Evolutionary conservation across 2,113 vertebrate genomes (phyloP), one percentile per base, ranked within the genome.

Genomic region (Antigone vipio): DNA sequence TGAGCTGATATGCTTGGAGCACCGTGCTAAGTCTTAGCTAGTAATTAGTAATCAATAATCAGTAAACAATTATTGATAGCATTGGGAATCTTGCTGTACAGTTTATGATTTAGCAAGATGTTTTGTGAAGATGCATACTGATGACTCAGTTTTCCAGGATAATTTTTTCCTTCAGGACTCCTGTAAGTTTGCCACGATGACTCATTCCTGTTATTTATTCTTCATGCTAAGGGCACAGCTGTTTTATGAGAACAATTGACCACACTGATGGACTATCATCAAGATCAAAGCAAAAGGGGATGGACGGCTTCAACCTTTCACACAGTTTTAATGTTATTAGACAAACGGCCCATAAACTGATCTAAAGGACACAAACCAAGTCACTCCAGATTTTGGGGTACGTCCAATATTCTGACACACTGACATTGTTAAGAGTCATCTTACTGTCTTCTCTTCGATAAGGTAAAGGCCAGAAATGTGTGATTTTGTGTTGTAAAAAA

Each of bases 181-280:
- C 77, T 50, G 50, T 15, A 76, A 47, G 15, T 40, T 74, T 38
- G 69, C 60, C 29, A 26, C 58, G 35, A 29, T 86, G 59, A 93
- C 60, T 94, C 89, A 88, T 19, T 79, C 16, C 60, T 83, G 67
- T 67, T 91, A 91, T 63, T 91, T 92, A 73, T 72, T 91, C 73
- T 63, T 38, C 35, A 15, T 9, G 42, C 85, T 76, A 66, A 88
- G 81, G 82, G n/a, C 55, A 81, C 62, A 73, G 78, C 72, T 92
- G 68, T 73, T 90, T 77, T 82, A 38, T 45, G 66, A 82, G 62
- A 84, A 62, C 42, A 38, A 30, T 9, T 85, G 68, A 22, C 59
- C 87, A 80, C 71, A 55, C 47, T 49, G 88, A 72, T 26, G 42
- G 59, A 59, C 72, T 42, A n/a, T n/a, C 66, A 74, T 18, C 58